Evolutionary conservation across 2,797 vertebrate genomes (phyloP).

Genomic region (Dendrocincla tyrannina): DNA sequence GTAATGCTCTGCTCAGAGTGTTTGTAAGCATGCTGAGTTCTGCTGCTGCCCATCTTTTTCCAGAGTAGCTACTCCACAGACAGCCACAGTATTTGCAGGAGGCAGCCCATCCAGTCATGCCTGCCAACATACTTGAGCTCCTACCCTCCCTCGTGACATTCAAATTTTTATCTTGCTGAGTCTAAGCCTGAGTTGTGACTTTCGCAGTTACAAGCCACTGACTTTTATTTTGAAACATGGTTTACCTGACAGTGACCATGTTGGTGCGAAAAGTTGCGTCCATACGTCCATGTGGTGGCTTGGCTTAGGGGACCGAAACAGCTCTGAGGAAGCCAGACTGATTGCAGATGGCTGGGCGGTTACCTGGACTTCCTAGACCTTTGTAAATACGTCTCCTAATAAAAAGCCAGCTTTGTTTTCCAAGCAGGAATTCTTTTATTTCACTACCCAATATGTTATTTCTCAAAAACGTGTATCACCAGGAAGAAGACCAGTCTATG

Average conservation of each 20-base stretch:
- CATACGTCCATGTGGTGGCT: not conserved
- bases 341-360: not conserved
- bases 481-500: not conserved
- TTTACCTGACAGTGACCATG: not conserved
- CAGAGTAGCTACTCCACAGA: not conserved
- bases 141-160: not conserved
- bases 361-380: not conserved
- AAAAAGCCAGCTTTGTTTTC: not conserved
- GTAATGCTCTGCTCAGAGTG: not conserved
- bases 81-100: not conserved
- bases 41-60: not conserved
- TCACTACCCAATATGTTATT: not conserved
- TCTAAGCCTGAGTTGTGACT: not conserved
- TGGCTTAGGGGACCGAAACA: not conserved
- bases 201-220: not conserved
- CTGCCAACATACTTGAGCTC: not conserved
- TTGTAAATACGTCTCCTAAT: not conserved
- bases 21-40: not conserved
- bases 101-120: not conserved
- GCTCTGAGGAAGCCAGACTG: not conserved
- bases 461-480: not conserved
- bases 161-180: not conserved
- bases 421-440: not conserved
- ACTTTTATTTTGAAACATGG: not conserved
- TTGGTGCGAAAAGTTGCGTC: not conserved